Evolutionary conservation across 1,140 invertebrate genomes (phyloP).

Genomic region (Euwallacea fornicatus): DNA sequence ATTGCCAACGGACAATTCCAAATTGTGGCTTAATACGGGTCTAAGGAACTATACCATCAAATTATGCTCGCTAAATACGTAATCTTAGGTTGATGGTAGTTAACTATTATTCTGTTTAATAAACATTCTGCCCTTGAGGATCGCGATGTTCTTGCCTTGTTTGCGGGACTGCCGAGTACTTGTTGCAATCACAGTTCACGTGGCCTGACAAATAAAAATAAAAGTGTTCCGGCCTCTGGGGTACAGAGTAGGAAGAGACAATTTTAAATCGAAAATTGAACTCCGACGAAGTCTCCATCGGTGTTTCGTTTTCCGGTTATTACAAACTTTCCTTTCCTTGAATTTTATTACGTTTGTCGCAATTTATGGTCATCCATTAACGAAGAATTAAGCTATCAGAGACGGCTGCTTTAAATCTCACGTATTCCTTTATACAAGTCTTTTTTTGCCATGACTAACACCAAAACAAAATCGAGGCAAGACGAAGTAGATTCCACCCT

Average conservation of each 20-base stretch:
- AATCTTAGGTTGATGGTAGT: neutral
- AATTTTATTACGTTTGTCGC: constrained; percentile 22
- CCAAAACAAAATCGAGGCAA: no score
- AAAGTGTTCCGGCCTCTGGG: constrained; percentile 1
- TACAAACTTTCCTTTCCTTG: constrained; percentile 21
- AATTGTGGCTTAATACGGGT: constrained; percentile 27
- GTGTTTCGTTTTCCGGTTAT: constrained; percentile 23
- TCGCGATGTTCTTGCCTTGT: no score
- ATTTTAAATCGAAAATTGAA: constrained; percentile 28
- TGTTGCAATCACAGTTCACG: no score
- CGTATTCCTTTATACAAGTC: no score
- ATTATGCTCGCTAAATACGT: constrained; percentile 7
- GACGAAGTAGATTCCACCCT: neutral
- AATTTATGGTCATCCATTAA: constrained; percentile 15
- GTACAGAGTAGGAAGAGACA: constrained; percentile 13
- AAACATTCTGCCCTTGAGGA: neutral
- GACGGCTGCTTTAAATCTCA: no score
- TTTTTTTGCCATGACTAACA: no score
- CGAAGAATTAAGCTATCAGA: constrained; percentile 7
- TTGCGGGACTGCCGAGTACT: no score
- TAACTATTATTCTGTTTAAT: constrained; percentile 3
- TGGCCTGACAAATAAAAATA: constrained; percentile 7
- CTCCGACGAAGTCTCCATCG: constrained; percentile 10
- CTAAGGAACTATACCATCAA: constrained; percentile 8
- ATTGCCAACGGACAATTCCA: constrained; percentile 15